These are phyloP conservation scores for Gila robusta DNA, from an alignment of 2,797 vertebrate species.

Conservation along the genomic window DNA sequence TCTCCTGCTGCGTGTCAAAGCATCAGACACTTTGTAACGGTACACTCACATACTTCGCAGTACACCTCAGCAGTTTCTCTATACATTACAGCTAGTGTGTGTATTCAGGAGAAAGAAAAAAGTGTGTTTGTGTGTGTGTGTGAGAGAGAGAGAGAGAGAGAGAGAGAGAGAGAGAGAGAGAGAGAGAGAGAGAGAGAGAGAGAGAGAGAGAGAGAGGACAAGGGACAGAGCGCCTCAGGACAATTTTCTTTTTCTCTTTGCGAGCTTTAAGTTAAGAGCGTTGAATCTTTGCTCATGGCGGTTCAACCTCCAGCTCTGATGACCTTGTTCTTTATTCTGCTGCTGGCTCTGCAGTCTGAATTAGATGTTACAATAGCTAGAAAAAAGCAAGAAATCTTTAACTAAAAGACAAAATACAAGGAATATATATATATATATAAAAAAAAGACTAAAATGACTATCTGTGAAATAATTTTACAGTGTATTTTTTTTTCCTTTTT, in stretches of 20 bases:
- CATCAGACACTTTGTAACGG: slow-evolving; percentile 3
- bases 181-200: too few species aligned
- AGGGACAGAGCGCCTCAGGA: neutral
- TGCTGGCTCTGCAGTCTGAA: neutral
- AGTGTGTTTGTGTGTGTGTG: neutral
- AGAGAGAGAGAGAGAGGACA: too few species aligned
- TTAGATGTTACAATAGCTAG: neutral
- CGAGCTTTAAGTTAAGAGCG: slow-evolving; percentile 8
- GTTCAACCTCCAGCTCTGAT: slow-evolving; percentile 17
- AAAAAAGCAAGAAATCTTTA: neutral
- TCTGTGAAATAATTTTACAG: neutral
- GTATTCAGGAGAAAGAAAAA: slow-evolving; percentile 36
- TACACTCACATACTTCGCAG: slow-evolving; percentile 9
- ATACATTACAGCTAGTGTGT: slow-evolving; percentile 7
- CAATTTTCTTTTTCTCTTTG: slow-evolving; percentile 18
- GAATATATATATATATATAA: too few species aligned
- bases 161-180: neutral
- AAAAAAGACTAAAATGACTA: neutral
- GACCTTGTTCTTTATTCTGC: neutral
- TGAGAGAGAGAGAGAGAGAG: too few species aligned
- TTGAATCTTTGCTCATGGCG: neutral
- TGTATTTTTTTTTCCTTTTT: neutral
- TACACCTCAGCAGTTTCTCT: slow-evolving; percentile 21
- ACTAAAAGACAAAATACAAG: neutral
- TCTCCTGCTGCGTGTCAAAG: slow-evolving; percentile 27